These are phyloP conservation scores for Pherbina coryleti DNA, from an alignment of 2,888 invertebrate genomes.

Conservation along the genomic window DNA sequence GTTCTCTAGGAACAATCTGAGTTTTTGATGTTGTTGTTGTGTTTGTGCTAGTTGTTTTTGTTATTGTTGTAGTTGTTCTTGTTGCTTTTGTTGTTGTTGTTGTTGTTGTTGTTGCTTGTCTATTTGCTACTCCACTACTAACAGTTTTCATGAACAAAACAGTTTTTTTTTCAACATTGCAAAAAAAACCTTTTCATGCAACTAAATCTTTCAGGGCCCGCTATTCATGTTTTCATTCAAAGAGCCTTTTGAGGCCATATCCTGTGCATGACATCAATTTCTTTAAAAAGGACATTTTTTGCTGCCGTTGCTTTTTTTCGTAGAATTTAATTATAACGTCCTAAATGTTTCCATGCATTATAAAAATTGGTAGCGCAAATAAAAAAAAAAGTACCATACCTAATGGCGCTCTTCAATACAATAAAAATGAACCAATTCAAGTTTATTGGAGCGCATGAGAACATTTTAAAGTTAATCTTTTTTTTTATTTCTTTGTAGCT, in stretches of 20 bases:
- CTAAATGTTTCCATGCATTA: background rate
- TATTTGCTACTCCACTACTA: no score
- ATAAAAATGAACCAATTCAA: conserved; percentile 1
- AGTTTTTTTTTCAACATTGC: no score
- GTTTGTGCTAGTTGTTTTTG: no score
- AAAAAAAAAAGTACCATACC: background rate
- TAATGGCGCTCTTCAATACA: background rate
- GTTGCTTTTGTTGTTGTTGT: no score
- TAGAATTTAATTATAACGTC: conserved; percentile 20
- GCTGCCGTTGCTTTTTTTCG: background rate
- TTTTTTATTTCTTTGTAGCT: no score
- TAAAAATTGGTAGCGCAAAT: background rate
- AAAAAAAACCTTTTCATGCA: no score
- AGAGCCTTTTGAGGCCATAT: conserved; percentile 16
- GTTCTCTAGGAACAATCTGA: background rate
- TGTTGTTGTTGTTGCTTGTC: no score
- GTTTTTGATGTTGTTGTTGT: background rate
- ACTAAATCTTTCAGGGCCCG: no score
- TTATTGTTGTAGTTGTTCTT: no score
- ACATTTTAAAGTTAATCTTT: conserved; percentile 17
- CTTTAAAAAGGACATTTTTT: background rate
- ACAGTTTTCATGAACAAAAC: no score
- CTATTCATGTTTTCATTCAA: background rate
- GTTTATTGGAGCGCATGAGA: conserved; percentile 29
- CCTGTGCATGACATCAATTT: conserved; percentile 19